These are phyloP conservation scores for Drosophila ananassae DNA, from an alignment of 1,140 invertebrate species.

Conservation along the genomic window DNA sequence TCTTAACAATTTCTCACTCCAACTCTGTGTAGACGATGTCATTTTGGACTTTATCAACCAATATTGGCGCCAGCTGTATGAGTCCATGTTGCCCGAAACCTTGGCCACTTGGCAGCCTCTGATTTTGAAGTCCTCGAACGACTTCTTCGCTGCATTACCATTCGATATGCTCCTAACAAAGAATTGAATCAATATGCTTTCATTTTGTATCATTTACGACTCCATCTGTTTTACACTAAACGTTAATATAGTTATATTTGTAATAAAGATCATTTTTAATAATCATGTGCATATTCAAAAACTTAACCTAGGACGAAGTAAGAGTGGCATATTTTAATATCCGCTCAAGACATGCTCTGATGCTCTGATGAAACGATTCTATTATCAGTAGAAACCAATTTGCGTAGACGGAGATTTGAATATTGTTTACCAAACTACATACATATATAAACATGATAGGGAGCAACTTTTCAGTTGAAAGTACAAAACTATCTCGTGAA, in stretches of 20 bases:
- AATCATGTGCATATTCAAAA: not conserved
- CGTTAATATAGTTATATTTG: slow-evolving; percentile 66
- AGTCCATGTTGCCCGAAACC: slow-evolving; percentile 72
- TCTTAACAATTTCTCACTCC: not conserved
- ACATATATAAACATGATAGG: not conserved
- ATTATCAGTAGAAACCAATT: not conserved
- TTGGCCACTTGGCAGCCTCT: slow-evolving; percentile 70
- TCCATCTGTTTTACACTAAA: slow-evolving; percentile 31
- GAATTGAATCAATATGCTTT: slow-evolving; percentile 28
- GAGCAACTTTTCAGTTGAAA: not conserved
- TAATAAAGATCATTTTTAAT: slow-evolving; percentile 42
- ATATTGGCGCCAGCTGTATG: slow-evolving; percentile 74
- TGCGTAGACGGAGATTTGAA: not conserved
- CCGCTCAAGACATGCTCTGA: not conserved
- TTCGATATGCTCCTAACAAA: slow-evolving; percentile 70
- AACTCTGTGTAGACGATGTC: slow-evolving; percentile 59
- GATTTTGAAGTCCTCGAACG: slow-evolving; percentile 63
- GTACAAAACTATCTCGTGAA: not conserved
- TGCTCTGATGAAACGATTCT: too few relatives aligned
- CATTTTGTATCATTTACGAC: slow-evolving; percentile 10
- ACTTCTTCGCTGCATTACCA: slow-evolving; percentile 73
- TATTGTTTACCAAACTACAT: not conserved
- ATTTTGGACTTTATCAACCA: slow-evolving; percentile 82
- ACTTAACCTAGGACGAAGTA: too few relatives aligned
- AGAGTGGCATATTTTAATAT: too few relatives aligned